Evolutionary conservation across 2,888 invertebrate genomes (phyloP), one percentile per base, ranked within the genome.

Genomic region (Troglohyphantes excavatus): DNA sequence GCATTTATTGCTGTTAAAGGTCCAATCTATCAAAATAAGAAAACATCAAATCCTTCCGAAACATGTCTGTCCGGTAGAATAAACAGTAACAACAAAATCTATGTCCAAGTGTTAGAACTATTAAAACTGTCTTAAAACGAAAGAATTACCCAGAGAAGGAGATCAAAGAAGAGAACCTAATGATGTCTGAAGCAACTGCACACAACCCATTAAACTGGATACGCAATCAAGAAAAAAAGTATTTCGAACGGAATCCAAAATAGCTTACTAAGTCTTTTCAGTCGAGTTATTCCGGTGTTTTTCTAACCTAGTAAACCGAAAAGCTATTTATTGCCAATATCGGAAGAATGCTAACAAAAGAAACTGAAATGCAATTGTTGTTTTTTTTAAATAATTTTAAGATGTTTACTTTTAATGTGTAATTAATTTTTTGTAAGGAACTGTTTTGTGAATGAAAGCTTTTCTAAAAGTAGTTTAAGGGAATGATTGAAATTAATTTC

Each of bases 221-320:
- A 65, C 26, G 65, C 65, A 65, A 27, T 17, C 21, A 23, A 65
- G 65, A 65, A 65, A 65, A 65, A 23, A 26, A 26, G 19, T 19
- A 2, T 27, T 65, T 23, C 11, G 17, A 65, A 53, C 53, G 5
- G n/a, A 23, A 65, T 13, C 27, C 21, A 27, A 65, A 65, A 65
- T 65, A 65, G 26, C 65, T 53, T 53, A 17, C 53, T 65, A 65
- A 65, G 65, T 65, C 27, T 65, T 65, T 19, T 65, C 65, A 65
- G 23, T 27, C 27, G 65, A 27, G 17, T 21, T 11, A 9, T 65
- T 65, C 27, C 65, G 65, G 27, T 65, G 1, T 7, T 23, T 65
- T 19, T 23, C 21, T 27, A 65, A 23, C 27, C 27, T 65, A 26
- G 27, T 65, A 27, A 65, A 26, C 65, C 65, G 9, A 65, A 23